Percentiles rank a stretch among this genome's conserved stretches.
Evolutionary conservation across 2,888 invertebrate genomes (phyloP).

Genomic region (Cantharis flavilabris): DNA sequence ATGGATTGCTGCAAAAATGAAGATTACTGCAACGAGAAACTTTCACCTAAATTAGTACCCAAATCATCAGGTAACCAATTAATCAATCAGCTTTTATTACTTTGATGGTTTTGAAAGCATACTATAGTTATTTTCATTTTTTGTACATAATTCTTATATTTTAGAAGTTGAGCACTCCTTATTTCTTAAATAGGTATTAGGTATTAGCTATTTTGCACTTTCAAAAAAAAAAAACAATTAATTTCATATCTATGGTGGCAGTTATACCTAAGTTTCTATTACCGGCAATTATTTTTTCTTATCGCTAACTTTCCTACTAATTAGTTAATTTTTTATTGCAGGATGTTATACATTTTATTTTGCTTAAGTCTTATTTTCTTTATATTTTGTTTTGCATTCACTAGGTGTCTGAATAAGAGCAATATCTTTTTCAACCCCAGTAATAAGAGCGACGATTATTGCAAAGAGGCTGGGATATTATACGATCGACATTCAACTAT

Average conservation of each 20-base stretch:
- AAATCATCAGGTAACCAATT: slow-evolving; percentile 67
- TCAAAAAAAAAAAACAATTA: not conserved
- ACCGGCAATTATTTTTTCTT: slow-evolving; percentile 24
- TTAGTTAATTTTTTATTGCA: slow-evolving; percentile 13
- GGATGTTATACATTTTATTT: slow-evolving; percentile 22
- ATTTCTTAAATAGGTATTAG: slow-evolving; percentile 22
- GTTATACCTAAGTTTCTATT: slow-evolving; percentile 14
- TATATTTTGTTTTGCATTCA: slow-evolving; percentile 21
- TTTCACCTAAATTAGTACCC: slow-evolving; percentile 70
- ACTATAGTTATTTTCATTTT: slow-evolving; percentile 14
- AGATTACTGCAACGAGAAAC: slow-evolving; percentile 74
- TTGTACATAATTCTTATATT: slow-evolving; percentile 34
- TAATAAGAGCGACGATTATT: slow-evolving; percentile 44
- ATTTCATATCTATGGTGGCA: slow-evolving; percentile 18
- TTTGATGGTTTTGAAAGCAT: slow-evolving; percentile 2
- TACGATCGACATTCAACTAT: slow-evolving; percentile 36
- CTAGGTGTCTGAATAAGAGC: slow-evolving; percentile 45
- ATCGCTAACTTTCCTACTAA: slow-evolving; percentile 19
- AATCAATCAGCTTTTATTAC: not conserved
- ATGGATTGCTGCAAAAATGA: slow-evolving; percentile 81
- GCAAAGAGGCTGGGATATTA: slow-evolving; percentile 39
- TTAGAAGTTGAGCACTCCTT: slow-evolving; percentile 13
- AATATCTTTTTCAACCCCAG: slow-evolving; percentile 38
- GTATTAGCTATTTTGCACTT: slow-evolving; percentile 9
- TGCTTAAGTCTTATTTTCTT: slow-evolving; percentile 36